These are phyloP conservation scores for Choloepus hoffmanni DNA, from an alignment of 2,113 vertebrate genomes.

Conservation along the genomic window DNA sequence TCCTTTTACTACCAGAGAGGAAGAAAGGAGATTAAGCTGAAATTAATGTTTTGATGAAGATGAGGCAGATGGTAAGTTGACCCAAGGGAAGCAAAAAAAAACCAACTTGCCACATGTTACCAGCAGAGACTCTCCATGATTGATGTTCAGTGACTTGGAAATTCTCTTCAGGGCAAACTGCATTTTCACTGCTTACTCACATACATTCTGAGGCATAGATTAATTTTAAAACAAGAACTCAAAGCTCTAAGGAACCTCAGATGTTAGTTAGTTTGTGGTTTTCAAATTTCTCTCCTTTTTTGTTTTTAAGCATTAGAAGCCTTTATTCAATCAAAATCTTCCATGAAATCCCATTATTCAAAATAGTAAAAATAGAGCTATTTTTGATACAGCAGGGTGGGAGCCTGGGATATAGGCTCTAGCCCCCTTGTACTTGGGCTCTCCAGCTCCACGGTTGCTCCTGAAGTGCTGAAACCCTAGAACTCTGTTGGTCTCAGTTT, in stretches of 20 bases:
- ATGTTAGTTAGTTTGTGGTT: constrained; percentile 57
- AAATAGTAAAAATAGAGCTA: constrained; percentile 34
- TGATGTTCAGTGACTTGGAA: constrained; percentile 75
- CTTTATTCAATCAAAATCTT: constrained; percentile 55
- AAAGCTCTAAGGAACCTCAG: constrained; percentile 49
- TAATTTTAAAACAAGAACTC: constrained; percentile 71
- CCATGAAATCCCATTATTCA: constrained; percentile 44
- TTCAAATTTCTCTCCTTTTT: constrained; percentile 33
- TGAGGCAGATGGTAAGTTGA: constrained; percentile 79
- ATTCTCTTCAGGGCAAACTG: constrained; percentile 74
- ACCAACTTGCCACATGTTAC: constrained; percentile 74
- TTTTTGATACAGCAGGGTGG: neutral
- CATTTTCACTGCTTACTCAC: constrained; percentile 29
- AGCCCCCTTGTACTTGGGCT: neutral
- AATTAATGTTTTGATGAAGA: constrained; percentile 81
- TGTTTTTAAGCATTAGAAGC: constrained; percentile 35
- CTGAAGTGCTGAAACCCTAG: neutral
- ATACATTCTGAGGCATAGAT: constrained; percentile 62
- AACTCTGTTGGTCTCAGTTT: neutral
- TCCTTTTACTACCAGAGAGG: constrained; percentile 77
- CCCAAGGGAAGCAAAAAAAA: constrained; percentile 64
- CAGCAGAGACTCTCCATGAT: constrained; percentile 61
- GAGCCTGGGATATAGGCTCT: neutral
- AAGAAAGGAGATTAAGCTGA: constrained; percentile 76
- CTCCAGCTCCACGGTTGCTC: neutral